Conservation (phyloP, 2,888 invertebrate genomes). For the Aquatica leii region DNA sequence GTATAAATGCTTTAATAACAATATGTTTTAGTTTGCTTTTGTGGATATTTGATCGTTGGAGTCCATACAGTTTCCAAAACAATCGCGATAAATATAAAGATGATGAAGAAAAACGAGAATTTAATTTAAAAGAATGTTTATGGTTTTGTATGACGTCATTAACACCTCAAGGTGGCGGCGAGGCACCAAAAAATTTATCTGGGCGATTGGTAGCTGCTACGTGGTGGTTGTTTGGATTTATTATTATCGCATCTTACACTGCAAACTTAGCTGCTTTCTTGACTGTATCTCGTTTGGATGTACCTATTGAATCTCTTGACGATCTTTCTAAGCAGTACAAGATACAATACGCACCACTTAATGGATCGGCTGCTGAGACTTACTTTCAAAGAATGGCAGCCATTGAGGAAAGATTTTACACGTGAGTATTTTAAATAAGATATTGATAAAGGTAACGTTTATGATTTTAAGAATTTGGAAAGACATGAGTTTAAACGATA, state of each 20-base stretch:
- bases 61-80: constrained; percentile 96
- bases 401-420: constrained; percentile 94
- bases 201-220: constrained; percentile 95
- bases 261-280: constrained; percentile 97
- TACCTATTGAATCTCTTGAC: constrained; percentile 91
- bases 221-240: constrained; percentile 99
- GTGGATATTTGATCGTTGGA: constrained; percentile 97
- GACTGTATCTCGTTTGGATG: constrained; percentile 91
- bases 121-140: constrained; percentile 93
- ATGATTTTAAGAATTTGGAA: constrained; percentile 86
- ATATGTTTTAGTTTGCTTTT: constrained; percentile 76
- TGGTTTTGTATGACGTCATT: constrained; percentile 99
- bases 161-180: constrained; percentile 94
- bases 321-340: constrained; percentile 92
- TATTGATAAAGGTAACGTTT: not conserved
- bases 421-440: constrained; percentile 66
- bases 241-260: constrained; percentile 98
- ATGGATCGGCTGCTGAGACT: constrained; percentile 88
- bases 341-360: constrained; percentile 92
- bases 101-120: constrained; percentile 93
- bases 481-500: constrained; percentile 96
- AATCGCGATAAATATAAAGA: constrained; percentile 92
- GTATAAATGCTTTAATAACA: not conserved
- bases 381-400: constrained; percentile 97
- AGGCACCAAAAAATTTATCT: constrained; percentile 95